These are phyloP conservation scores for Alectoris magna DNA, from an alignment of 2,797 vertebrate genomes.

Conservation along the genomic window DNA sequence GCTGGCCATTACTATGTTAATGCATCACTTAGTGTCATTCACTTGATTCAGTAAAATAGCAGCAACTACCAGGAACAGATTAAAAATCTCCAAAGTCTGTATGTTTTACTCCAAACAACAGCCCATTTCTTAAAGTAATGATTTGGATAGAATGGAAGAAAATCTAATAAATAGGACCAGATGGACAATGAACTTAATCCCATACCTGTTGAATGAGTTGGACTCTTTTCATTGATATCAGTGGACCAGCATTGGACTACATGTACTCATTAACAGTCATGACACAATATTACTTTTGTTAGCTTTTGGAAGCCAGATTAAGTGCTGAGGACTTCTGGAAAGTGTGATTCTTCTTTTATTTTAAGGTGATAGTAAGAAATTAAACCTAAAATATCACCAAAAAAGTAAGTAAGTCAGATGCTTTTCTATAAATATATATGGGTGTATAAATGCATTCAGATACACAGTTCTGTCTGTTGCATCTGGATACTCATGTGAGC, in stretches of 20 bases:
- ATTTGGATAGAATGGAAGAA: background rate
- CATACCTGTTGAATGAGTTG: background rate
- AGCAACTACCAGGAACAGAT: slow-evolving; percentile 32
- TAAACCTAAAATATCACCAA: background rate
- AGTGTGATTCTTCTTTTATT: background rate
- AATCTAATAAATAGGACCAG: background rate
- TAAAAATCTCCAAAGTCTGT: background rate
- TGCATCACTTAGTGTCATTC: slow-evolving; percentile 23
- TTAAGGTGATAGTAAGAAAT: background rate
- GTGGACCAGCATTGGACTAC: background rate
- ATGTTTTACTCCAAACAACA: slow-evolving; percentile 1
- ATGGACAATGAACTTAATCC: background rate
- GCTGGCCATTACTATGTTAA: slow-evolving; percentile 15
- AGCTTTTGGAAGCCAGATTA: background rate
- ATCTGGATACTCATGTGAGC: background rate
- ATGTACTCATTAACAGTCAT: background rate
- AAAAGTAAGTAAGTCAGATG: background rate
- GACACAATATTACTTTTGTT: background rate
- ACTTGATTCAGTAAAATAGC: slow-evolving; percentile 57
- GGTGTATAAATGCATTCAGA: background rate
- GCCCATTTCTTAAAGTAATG: slow-evolving; percentile 14
- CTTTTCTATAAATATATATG: background rate
- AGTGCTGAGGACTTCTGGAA: background rate
- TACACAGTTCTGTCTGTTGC: background rate
- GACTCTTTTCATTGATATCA: background rate